Conservation (phyloP, 1,140 invertebrate genomes). For the Cataglyphis hispanica region DNA sequence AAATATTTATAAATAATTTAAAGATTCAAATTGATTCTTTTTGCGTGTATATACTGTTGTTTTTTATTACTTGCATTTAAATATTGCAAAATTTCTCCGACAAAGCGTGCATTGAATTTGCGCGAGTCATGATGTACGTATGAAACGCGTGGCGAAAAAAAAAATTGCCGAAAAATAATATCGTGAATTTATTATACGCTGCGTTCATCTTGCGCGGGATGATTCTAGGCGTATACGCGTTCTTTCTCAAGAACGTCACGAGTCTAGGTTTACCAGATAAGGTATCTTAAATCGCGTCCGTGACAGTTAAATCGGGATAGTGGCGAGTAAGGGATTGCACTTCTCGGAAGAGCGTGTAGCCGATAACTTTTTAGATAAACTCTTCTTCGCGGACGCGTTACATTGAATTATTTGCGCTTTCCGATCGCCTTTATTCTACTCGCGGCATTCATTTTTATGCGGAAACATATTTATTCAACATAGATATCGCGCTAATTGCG, state of each 20-base stretch:
- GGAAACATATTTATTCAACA: background rate
- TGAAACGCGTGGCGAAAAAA: background rate
- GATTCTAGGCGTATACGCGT: background rate
- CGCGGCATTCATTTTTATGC: background rate
- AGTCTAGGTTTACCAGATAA: constrained; percentile 61
- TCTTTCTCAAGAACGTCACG: constrained; percentile 41
- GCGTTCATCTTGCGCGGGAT: background rate
- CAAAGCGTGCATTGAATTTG: constrained; percentile 45
- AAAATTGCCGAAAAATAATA: constrained; percentile 8
- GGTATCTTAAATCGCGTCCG: constrained; percentile 39
- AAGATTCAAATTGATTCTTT: background rate
- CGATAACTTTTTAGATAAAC: constrained; percentile 32
- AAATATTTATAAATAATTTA: background rate
- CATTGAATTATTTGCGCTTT: background rate
- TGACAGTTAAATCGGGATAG: constrained; percentile 58
- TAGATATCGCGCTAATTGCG: constrained; percentile 2
- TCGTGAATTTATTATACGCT: constrained; percentile 1
- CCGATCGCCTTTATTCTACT: background rate
- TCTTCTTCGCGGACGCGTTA: background rate
- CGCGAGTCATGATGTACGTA: background rate
- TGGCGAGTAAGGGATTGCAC: constrained; percentile 1
- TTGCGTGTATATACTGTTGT: background rate
- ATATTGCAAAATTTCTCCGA: constrained; percentile 16
- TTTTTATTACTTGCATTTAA: constrained; percentile 16
- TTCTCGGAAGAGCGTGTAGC: constrained; percentile 28